Base-by-base conservation (phyloP, 2,888 invertebrate species). In the Drosophila fungiperda region DNA sequence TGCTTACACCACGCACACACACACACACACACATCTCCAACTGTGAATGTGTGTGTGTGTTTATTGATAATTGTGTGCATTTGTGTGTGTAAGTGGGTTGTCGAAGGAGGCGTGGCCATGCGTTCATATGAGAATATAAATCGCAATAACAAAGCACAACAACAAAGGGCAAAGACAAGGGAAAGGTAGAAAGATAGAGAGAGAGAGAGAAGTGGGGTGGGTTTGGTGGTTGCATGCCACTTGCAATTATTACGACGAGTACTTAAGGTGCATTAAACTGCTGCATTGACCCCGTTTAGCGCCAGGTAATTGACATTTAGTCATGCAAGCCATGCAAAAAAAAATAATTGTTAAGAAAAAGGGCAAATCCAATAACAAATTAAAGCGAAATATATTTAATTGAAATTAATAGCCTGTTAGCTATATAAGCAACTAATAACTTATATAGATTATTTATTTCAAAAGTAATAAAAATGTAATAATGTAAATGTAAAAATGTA, bases 271-370 rank as follows among this genome's bases (percentile, higher is more conserved):
- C 89, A 89, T 89, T 89, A 87, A 87, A 87, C 83, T 86, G 73
- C 92, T 89, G 91, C 91, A 92, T 89, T 92, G 90, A 91, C 92
- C 91, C 77, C 87, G 73, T 82, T 87, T 73, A 57, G 12, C 55
- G 55, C 61, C 40, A 70, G 69, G 59, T 70, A 86, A 83, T 80
- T 68, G 68, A 52, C 58, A 73, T 68, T 66, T 55, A 23, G 33
- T 53, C 55, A 68, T 35, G 59, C 62, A 12, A 75, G 29, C 49
- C 36, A 38, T 53, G 15, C n/a, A 57, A 61, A 61, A 29, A 29
- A 29, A 57, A n/a, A 11, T 26, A 26, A 29, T 29, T 45, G 11
- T 1, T n/a, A 26, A 38, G 29, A 9, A 3, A 29, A 50, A 54
- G 45, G 23, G 26, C 20, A 65, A 29, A 20, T 20, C 20, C 12